Percentiles rank a stretch among this genome's conserved stretches.
phyloP scores from a whole-genome alignment of 2,113 vertebrate genomes.

The Misgurnus anguillicaudatus region DNA sequence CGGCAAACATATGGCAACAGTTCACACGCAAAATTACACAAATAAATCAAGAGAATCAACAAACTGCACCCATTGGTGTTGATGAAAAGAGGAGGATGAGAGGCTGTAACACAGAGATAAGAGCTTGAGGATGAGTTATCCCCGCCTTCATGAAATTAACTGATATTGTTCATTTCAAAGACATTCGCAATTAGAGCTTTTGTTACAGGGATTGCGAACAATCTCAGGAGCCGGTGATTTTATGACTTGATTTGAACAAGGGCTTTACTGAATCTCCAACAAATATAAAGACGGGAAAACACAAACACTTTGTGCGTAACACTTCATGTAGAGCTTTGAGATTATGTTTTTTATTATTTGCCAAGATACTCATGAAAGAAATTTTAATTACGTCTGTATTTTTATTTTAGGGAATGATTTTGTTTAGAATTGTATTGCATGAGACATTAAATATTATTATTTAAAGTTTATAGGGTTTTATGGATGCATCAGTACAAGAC shows the following conservation, averaged over 20 bases:
- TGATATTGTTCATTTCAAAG: constrained; percentile 44
- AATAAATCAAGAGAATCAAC: constrained; percentile 20
- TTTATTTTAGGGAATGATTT: background rate
- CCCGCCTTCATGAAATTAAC: constrained; percentile 34
- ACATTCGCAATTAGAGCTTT: constrained; percentile 46
- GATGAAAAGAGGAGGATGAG: constrained; percentile 41
- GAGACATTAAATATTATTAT: too few species aligned
- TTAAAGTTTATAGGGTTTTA: too few species aligned
- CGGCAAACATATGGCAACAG: background rate
- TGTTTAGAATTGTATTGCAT: background rate
- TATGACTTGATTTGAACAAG: constrained; percentile 41
- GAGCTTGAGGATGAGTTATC: constrained; percentile 30
- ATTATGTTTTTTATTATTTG: background rate
- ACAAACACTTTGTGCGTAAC: too few species aligned
- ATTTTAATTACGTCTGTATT: background rate
- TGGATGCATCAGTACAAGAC: too few species aligned
- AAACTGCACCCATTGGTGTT: background rate
- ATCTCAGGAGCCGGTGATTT: constrained; percentile 21
- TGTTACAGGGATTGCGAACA: constrained; percentile 15
- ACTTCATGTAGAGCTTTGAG: background rate
- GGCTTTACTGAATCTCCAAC: background rate
- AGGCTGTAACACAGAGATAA: constrained; percentile 36
- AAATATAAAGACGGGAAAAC: background rate
- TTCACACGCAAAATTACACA: constrained; percentile 15
- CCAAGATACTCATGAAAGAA: background rate